Percentiles rank a stretch among this genome's conserved stretches.
These are phyloP conservation scores for Lacerta bilineata DNA, from an alignment of 2,797 vertebrate genomes.

Conservation along the genomic window DNA sequence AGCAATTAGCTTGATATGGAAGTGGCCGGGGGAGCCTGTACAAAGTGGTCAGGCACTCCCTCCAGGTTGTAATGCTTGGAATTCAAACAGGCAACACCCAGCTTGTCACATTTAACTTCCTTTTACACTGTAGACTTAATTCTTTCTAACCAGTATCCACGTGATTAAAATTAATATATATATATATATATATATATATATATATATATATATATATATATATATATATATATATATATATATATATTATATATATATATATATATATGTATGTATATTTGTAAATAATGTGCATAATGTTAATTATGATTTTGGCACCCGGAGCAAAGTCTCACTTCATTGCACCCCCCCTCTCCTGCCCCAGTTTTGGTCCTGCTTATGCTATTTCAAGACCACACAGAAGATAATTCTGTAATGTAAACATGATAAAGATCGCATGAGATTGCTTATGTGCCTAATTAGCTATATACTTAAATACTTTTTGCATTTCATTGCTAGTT, in stretches of 20 bases:
- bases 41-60: constrained; percentile 34
- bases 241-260: too few relatives aligned
- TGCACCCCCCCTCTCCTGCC: too few relatives aligned
- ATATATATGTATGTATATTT: too few relatives aligned
- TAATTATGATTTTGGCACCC: too few relatives aligned
- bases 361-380: background rate
- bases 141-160: background rate
- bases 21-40: background rate
- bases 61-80: constrained; percentile 42
- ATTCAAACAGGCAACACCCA: constrained; percentile 25
- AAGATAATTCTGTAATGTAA: background rate
- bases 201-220: too few relatives aligned
- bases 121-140: constrained; percentile 1
- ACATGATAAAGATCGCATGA: background rate
- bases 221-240: too few relatives aligned
- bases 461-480: background rate
- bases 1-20: background rate
- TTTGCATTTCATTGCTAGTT: background rate
- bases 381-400: background rate
- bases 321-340: too few relatives aligned
- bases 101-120: background rate
- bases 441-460: background rate
- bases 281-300: too few relatives aligned
- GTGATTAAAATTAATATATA: too few relatives aligned
- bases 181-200: too few relatives aligned